Conservation (phyloP, 37 sponge, comb jelly and placozoan genomes). For the Geodia barretti region DNA sequence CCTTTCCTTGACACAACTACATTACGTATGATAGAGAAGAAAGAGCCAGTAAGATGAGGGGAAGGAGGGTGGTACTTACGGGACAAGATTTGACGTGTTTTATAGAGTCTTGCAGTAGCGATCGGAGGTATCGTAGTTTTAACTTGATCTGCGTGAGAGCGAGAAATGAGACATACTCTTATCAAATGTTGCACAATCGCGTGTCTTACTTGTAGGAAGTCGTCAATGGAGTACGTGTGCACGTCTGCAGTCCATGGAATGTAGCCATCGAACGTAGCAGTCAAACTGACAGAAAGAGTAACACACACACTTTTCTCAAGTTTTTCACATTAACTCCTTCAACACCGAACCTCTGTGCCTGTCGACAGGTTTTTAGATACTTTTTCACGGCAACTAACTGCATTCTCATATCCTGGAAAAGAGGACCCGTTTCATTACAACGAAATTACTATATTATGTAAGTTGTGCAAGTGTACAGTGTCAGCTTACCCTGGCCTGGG, state of each 20-base stretch:
- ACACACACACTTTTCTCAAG: too few species aligned
- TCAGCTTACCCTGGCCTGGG: slow-evolving; percentile 36
- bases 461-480: not conserved
- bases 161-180: too few species aligned
- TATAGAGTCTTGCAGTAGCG: slow-evolving; percentile 28
- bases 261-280: slow-evolving; percentile 42
- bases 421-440: not conserved
- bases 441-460: not conserved
- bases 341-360: slow-evolving; percentile 10
- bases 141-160: slow-evolving; percentile 26
- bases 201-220: slow-evolving; percentile 57
- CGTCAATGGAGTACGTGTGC: slow-evolving; percentile 70
- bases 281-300: slow-evolving; percentile 14
- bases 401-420: slow-evolving; percentile 33
- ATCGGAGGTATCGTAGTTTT: slow-evolving; percentile 18
- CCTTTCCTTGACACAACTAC: slow-evolving; percentile 81
- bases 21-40: too few species aligned
- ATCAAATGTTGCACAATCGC: not conserved
- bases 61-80: slow-evolving; percentile 14
- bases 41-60: too few species aligned
- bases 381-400: slow-evolving; percentile 59
- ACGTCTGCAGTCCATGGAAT: slow-evolving; percentile 72
- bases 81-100: slow-evolving; percentile 53
- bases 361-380: slow-evolving; percentile 49
- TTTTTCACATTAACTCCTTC: too few species aligned